Conservation (phyloP, 1,140 invertebrate genomes). For the Pentalonia nigronervosa region DNA sequence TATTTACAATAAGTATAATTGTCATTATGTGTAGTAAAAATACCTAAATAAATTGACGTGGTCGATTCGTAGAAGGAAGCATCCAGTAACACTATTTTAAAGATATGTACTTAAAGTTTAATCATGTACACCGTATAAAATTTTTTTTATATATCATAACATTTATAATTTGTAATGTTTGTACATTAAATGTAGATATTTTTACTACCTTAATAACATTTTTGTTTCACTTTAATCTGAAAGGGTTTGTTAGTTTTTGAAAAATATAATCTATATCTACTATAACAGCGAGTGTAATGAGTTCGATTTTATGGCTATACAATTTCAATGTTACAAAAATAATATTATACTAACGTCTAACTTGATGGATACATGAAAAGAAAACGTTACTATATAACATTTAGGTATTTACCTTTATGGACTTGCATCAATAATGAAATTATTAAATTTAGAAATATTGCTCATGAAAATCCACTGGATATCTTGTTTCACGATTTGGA, state of each 20-base stretch:
- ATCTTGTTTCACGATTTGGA: neutral
- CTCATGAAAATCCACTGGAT: neutral
- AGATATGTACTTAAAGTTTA: neutral
- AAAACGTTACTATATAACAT: neutral
- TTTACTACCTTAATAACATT: neutral
- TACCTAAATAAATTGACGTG: neutral
- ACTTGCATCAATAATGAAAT: neutral
- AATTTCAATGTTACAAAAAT: neutral
- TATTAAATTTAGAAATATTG: slow-evolving; percentile 9
- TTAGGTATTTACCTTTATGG: neutral
- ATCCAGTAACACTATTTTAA: neutral
- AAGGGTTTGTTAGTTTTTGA: neutral
- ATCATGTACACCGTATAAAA: too few relatives aligned
- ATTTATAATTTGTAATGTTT: neutral
- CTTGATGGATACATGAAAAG: neutral
- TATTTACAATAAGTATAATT: neutral
- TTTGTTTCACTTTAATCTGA: neutral
- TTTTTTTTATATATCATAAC: neutral
- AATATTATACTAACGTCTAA: neutral
- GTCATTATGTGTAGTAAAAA: neutral
- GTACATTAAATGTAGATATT: neutral
- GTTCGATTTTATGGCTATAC: neutral
- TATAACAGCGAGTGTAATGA: neutral
- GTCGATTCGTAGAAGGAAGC: neutral
- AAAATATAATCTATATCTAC: neutral